phyloP scores from a whole-genome alignment of 2,888 invertebrate species.

The Trichogramma dendrolimi region DNA sequence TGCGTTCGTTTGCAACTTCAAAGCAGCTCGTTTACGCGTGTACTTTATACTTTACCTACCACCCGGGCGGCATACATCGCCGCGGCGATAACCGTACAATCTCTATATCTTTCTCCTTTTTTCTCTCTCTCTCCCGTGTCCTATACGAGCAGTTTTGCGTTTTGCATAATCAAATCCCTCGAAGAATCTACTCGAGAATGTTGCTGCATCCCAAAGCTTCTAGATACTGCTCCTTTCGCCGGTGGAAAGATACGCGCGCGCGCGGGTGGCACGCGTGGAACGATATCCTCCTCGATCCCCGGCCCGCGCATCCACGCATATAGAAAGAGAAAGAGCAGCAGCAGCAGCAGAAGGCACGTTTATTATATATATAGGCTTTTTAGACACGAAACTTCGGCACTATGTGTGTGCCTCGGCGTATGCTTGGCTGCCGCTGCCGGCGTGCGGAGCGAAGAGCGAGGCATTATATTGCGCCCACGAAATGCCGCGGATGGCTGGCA shows the following conservation, averaged over 20 bases:
- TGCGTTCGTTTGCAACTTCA: too few relatives aligned
- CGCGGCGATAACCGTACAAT: background rate
- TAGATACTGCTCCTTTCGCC: background rate
- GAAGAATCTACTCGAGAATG: constrained; percentile 40
- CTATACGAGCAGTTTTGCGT: constrained; percentile 18
- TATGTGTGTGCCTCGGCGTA: background rate
- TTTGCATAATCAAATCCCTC: constrained; percentile 49
- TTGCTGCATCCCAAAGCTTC: background rate
- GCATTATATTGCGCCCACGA: constrained; percentile 31
- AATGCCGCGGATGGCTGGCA: constrained; percentile 44
- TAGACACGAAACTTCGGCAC: background rate
- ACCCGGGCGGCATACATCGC: background rate
- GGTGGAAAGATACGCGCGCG: background rate
- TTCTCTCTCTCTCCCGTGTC: too few relatives aligned
- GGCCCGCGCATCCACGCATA: too few relatives aligned
- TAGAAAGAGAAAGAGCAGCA: too few relatives aligned
- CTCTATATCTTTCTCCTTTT: too few relatives aligned
- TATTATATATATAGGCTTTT: too few relatives aligned
- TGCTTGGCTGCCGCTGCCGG: too few relatives aligned
- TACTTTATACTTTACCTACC: too few relatives aligned
- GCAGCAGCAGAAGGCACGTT: too few relatives aligned
- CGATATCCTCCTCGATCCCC: too few relatives aligned
- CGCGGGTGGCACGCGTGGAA: too few relatives aligned
- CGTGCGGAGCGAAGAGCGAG: background rate
- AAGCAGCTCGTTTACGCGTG: too few relatives aligned